A percentile compares a stretch with the other conserved stretches of the same genome.
Evolutionary conservation across 2,888 invertebrate species (phyloP).

Genomic region (Colletes collaris): DNA sequence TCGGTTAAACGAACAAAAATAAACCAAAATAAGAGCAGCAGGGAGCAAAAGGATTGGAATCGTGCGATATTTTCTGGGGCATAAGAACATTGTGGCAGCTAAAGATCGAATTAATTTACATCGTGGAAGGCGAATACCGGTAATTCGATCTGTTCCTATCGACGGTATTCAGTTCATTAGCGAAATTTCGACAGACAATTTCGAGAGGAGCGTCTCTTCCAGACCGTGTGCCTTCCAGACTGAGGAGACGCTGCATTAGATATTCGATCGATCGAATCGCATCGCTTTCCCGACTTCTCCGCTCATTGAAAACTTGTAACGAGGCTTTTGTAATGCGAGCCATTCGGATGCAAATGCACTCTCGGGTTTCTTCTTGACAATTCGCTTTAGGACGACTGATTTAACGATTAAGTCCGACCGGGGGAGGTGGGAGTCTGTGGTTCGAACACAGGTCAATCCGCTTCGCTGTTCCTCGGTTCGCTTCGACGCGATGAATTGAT

Average conservation of each 20-base stretch:
- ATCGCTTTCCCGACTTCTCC: slow-evolving; percentile 16
- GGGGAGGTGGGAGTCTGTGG: slow-evolving; percentile 7
- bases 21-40: no score
- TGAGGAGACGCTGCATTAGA: neutral
- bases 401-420: slow-evolving; percentile 29
- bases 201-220: neutral
- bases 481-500: slow-evolving; percentile 6
- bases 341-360: slow-evolving; percentile 57
- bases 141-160: neutral
- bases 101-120: slow-evolving; percentile 1
- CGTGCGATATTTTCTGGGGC: no score
- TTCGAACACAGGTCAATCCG: slow-evolving; percentile 21
- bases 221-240: neutral
- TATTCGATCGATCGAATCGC: slow-evolving; percentile 36
- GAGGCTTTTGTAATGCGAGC: slow-evolving; percentile 50
- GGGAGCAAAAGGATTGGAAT: no score
- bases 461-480: neutral
- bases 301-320: slow-evolving; percentile 55
- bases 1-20: no score
- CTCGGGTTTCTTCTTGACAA: slow-evolving; percentile 27
- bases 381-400: slow-evolving; percentile 26
- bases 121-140: neutral
- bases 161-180: neutral
- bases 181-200: neutral
- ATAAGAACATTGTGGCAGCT: no score